These are phyloP conservation scores for Zaprionus tsacasi DNA, from an alignment of 1,140 invertebrate species.

Conservation along the genomic window DNA sequence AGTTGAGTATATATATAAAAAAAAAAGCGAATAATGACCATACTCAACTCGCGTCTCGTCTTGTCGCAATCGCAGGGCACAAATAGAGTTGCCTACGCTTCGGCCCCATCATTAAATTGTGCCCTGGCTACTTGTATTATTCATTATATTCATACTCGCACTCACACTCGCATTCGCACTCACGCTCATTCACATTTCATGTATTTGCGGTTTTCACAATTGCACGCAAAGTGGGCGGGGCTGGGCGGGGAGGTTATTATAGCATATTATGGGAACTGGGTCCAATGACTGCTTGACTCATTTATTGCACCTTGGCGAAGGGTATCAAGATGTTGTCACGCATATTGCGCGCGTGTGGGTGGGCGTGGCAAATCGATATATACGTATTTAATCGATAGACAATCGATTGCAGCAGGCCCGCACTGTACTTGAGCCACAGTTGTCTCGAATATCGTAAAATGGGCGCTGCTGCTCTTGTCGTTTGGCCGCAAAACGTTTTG, in stretches of 20 bases:
- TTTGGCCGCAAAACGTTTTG: constrained; percentile 57
- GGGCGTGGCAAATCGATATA: background rate
- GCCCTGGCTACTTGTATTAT: constrained; percentile 13
- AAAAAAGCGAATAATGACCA: background rate
- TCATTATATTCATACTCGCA: constrained; percentile 7
- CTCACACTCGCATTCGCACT: background rate
- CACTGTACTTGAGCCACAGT: constrained; percentile 14
- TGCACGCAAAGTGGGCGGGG: background rate
- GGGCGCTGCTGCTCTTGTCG: constrained; percentile 22
- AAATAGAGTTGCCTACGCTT: constrained; percentile 26
- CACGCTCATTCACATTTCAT: constrained; percentile 1
- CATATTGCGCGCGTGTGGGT: background rate
- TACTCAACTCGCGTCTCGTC: too few relatives aligned
- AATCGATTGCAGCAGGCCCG: background rate
- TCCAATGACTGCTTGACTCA: background rate
- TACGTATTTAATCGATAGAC: background rate
- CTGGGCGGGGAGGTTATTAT: background rate
- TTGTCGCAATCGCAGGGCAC: constrained; percentile 21
- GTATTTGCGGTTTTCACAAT: constrained; percentile 9
- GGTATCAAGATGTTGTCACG: constrained; percentile 5
- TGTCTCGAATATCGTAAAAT: constrained; percentile 38
- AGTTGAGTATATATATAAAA: background rate
- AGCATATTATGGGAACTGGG: constrained; percentile 4
- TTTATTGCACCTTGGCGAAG: background rate
- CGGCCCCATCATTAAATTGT: constrained; percentile 1